Percentiles rank a stretch among this genome's conserved stretches.
phyloP scores from a whole-genome alignment of 2,888 invertebrate species.

The Aplocera efformata region DNA sequence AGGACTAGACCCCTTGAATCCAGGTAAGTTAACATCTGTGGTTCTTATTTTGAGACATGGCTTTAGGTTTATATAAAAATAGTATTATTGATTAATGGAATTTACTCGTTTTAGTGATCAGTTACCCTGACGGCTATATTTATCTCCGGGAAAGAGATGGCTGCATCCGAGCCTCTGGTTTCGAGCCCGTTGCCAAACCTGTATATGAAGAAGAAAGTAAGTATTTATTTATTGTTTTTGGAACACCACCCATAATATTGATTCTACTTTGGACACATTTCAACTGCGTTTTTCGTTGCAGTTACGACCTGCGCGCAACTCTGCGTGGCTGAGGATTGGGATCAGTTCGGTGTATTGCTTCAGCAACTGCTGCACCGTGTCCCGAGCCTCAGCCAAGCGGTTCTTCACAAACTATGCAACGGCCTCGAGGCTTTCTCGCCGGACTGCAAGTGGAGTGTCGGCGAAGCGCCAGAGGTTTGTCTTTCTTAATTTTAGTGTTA shows the following conservation, averaged over 20 bases:
- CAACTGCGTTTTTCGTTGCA: conserved; percentile 30
- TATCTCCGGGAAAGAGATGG: conserved; percentile 93
- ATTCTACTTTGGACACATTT: neutral
- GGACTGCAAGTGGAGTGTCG: conserved; percentile 97
- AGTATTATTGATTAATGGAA: neutral
- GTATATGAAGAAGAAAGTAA: conserved; percentile 87
- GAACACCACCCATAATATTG: neutral
- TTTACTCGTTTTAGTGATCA: conserved; percentile 80
- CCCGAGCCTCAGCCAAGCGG: conserved; percentile 87
- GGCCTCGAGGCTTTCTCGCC: conserved; percentile 98
- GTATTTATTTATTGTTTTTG: conserved; percentile 25
- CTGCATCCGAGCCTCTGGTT: conserved; percentile 92
- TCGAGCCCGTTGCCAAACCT: conserved; percentile 94
- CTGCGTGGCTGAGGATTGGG: conserved; percentile 94
- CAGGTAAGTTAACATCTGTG: conserved; percentile 75
- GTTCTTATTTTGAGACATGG: no score
- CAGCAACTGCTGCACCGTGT: conserved; percentile 92
- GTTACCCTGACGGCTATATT: conserved; percentile 93
- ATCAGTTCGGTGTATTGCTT: conserved; percentile 94
- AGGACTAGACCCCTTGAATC: conserved; percentile 88
- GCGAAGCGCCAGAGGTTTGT: conserved; percentile 95
- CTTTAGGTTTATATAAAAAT: no score
- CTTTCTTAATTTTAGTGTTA: no score
- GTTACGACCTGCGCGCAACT: conserved; percentile 81
- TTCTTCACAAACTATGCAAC: conserved; percentile 90